Base-by-base conservation (phyloP, 2,888 invertebrate genomes). In the Steinernema hermaphroditum region DNA sequence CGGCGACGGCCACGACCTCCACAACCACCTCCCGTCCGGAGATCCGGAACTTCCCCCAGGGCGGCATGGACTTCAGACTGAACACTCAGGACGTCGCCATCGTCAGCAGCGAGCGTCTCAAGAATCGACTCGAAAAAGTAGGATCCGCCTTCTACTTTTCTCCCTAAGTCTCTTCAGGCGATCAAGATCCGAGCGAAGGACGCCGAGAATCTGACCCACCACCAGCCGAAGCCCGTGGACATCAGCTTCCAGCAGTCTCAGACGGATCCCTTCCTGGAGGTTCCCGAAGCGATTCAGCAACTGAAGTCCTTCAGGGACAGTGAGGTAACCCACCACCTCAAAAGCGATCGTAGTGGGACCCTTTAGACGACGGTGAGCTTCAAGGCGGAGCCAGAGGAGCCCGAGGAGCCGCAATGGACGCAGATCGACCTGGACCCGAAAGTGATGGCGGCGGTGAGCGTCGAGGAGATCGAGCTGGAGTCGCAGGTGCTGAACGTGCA, bases 401-500 rank as follows among this genome's bases (percentile, higher is more conserved):
- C 16, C n/a, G 46, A 46, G 16, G 46, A 46, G 46, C 46, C 46
- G 4, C 19, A 4, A 4, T 46, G 46, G 46, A 46, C 32, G 6
- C 57, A 57, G 19, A 24, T 57, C 57, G 72, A 72, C 32, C 54
- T 72, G 27, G 72, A 71, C 41, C 50, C 27, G 9, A 22, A 27
- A 1, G n/a, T 71, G 34, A 44, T 71, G 9, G 14, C n/a, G n/a
- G 29, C 54, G 9, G 27, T 71, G 16, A 71, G 29, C 19, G n/a
- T 34, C 16, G 32, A 54, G 14, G 71, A 71, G 24, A 54, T 71
- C 32, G 32, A 19, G 24, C 8, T 71, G 6, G 44, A 72, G 44
- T 72, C 72, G 22, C 62, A 72, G 41, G 37, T 72, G 6, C 57
- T 57, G 29, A 57, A 57, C 57, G 32, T 57, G 16, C 57, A 57